Evolutionary conservation across 2,113 vertebrate species (phyloP).

Genomic region (Anhinga anhinga): DNA sequence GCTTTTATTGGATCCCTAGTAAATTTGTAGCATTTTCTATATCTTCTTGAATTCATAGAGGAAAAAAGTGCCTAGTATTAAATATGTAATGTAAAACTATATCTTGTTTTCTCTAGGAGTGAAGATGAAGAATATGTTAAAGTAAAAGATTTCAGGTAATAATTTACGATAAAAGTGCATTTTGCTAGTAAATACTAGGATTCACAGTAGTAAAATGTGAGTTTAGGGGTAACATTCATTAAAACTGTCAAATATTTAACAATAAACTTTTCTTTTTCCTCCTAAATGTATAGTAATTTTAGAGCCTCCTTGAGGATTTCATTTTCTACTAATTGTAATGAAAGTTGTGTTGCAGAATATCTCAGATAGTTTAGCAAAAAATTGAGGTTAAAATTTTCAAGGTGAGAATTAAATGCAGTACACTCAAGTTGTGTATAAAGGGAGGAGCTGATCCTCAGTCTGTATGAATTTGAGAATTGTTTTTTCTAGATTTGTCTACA

Average conservation of each 20-base stretch:
- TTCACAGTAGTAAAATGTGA: background rate
- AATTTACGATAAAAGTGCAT: background rate
- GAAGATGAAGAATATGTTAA: conserved; percentile 86
- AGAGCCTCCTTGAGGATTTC: background rate
- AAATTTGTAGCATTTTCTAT: background rate
- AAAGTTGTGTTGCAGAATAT: background rate
- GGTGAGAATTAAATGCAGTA: background rate
- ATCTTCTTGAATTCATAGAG: background rate
- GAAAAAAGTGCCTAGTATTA: background rate
- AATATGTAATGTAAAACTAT: background rate
- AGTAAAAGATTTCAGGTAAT: conserved; percentile 87
- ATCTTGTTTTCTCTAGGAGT: conserved; percentile 73
- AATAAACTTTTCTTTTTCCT: background rate
- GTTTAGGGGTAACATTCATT: background rate
- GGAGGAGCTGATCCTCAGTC: background rate
- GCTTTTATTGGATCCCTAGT: background rate
- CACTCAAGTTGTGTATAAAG: background rate
- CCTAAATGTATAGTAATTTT: background rate
- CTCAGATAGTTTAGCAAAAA: background rate
- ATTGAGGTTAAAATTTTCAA: background rate
- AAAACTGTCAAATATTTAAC: background rate
- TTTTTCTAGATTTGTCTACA: background rate
- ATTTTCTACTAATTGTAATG: background rate
- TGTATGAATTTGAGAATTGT: background rate
- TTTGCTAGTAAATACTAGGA: background rate